phyloP scores from a whole-genome alignment of 2,797 vertebrate species.

The Hafferia zeledoni region DNA sequence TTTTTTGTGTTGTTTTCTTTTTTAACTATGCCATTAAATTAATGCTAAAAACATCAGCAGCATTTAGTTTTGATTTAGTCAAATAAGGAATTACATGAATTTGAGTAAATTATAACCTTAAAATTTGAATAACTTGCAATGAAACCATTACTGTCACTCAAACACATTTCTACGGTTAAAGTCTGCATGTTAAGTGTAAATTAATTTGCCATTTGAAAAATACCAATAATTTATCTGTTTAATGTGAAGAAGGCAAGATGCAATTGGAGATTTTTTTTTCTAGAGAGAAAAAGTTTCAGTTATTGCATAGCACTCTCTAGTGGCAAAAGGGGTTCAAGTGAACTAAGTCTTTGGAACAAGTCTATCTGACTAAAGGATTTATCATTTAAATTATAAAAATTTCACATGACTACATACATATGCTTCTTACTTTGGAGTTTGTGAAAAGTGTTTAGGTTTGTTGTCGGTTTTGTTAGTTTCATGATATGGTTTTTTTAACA shows the following conservation, averaged over 20 bases:
- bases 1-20: background rate
- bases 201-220: conserved; percentile 65
- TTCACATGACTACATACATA: background rate
- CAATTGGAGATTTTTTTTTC: background rate
- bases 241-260: conserved; percentile 22
- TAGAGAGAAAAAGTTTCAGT: background rate
- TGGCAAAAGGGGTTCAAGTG: conserved; percentile 39
- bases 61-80: conserved; percentile 66
- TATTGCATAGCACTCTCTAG: conserved; percentile 66
- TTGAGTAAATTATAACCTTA: conserved; percentile 68
- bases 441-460: background rate
- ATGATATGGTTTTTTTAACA: background rate
- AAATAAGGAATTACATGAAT: conserved; percentile 64
- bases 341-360: background rate
- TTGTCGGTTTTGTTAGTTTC: background rate
- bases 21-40: background rate
- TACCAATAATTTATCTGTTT: conserved; percentile 68
- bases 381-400: background rate
- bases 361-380: background rate
- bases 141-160: conserved; percentile 75
- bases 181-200: conserved; percentile 66
- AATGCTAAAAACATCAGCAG: conserved; percentile 54
- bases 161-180: conserved; percentile 65
- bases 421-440: background rate
- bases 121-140: conserved; percentile 72